Evolutionary conservation across 2,113 vertebrate genomes (phyloP).

Genomic region (Notiomystis cincta): DNA sequence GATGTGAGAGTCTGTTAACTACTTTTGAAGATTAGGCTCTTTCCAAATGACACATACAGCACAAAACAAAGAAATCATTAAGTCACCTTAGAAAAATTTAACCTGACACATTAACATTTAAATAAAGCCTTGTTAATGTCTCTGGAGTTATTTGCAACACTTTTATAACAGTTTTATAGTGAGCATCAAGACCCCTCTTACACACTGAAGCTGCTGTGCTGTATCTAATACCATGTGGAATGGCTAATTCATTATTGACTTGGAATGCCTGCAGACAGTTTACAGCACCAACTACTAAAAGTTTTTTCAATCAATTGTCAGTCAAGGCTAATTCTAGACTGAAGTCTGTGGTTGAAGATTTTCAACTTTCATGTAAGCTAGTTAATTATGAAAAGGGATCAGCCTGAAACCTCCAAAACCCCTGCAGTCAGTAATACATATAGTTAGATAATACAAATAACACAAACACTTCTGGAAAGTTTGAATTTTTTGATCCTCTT

Average conservation of each 20-base stretch:
- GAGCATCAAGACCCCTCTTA: neutral
- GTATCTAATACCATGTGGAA: neutral
- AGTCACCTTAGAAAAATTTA: neutral
- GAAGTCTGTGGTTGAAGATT: neutral
- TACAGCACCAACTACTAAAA: neutral
- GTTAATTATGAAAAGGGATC: neutral
- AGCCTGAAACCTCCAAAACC: neutral
- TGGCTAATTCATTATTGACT: neutral
- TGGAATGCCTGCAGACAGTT: neutral
- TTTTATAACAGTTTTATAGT: neutral
- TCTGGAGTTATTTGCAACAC: neutral
- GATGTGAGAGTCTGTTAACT: neutral
- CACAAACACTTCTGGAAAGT: neutral
- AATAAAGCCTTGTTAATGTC: neutral
- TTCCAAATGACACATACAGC: neutral
- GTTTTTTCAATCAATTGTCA: neutral
- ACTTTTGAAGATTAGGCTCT: neutral
- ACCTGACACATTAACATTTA: neutral
- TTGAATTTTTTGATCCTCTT: fast-evolving
- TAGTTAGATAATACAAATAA: neutral
- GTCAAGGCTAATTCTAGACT: neutral
- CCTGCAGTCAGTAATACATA: neutral
- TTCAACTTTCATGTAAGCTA: neutral
- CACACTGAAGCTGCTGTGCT: neutral
- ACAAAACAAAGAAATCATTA: neutral